Base-by-base conservation (phyloP, 2,888 invertebrate species). In the Chironomus tentans region DNA sequence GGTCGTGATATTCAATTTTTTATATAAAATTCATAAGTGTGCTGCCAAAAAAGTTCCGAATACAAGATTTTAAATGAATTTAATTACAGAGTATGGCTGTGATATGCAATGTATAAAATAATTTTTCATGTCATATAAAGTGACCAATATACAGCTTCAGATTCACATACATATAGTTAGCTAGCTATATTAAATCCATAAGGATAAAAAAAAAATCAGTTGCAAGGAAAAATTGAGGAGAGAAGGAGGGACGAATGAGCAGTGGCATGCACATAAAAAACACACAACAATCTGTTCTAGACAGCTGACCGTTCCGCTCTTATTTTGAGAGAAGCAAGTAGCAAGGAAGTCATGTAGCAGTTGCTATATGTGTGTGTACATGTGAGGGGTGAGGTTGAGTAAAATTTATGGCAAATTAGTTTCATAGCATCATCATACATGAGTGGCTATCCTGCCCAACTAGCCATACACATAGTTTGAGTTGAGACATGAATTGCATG, bases 381-480 rank as follows among this genome's bases (percentile, higher is more conserved):
- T 50, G 28, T 38, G 38, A 10, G 56, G 56, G 56, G 15, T 15
- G 56, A 65, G 65, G 65, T 21, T 65, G n/a, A 65, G 65, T 22
- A 24, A 74, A 74, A 74, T 74, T 74, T 74, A 74, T 74, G 74
- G 74, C 74, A 68, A 74, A 74, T 74, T 74, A 74, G 74, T 74
- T 74, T 28, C 56, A 56, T 56, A 18, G 28, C n/a, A 65, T 62
- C 68, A 74, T 46, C 74, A 74, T 74, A 68, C 68, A 68, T 74
- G 68, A 62, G 56, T 68, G 61, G 28, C 15, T 46, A 21, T 24
- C 38, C 38, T 38, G 38, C 10, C 38, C 38, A 38, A 38, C 38
- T 38, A 38, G 38, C 38, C 38, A 38, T 38, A 38, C 10, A 38
- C 38, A 38, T 38, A 38, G 65, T 22, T 12, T 21, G 18, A 12